Evolutionary conservation across 2,888 invertebrate genomes (phyloP).

Genomic region (Heteropelma amictum): DNA sequence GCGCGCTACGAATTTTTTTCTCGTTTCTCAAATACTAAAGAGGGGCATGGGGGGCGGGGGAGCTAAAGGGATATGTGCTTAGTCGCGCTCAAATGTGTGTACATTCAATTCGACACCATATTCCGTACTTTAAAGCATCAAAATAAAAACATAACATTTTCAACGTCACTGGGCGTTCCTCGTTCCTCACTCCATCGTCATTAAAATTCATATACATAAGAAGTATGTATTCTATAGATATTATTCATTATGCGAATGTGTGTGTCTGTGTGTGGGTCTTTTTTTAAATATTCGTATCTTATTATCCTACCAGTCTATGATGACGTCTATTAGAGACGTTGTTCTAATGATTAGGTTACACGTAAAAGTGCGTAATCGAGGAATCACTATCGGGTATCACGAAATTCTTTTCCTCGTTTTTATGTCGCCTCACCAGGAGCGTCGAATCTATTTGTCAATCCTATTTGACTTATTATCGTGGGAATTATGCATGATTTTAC

Average conservation of each 20-base stretch:
- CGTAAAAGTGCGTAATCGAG: conserved; percentile 17
- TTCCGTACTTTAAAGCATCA: conserved; percentile 45
- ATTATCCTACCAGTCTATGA: conserved; percentile 67
- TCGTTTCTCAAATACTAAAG: conserved; percentile 28
- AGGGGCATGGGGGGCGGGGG: neutral
- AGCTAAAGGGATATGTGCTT: conserved; percentile 65
- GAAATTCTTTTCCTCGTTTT: no score
- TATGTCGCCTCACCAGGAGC: no score
- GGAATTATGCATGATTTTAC: no score
- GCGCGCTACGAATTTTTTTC: no score
- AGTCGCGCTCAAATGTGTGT: conserved; percentile 58
- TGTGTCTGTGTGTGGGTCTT: conserved; percentile 20
- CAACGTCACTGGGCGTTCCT: conserved; percentile 59
- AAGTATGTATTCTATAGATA: conserved; percentile 6
- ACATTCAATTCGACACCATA: conserved; percentile 37
- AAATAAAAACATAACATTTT: conserved; percentile 55
- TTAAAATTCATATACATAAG: conserved; percentile 10
- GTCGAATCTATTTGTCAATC: no score
- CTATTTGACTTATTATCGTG: no score
- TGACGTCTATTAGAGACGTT: conserved; percentile 64
- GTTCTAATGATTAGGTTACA: conserved; percentile 48
- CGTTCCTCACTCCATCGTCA: conserved; percentile 44
- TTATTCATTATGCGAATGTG: conserved; percentile 27
- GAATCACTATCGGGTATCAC: no score
- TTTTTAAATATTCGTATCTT: conserved; percentile 46